Evolutionary conservation across 2,113 vertebrate species (phyloP).

Genomic region (Sardina pilchardus): DNA sequence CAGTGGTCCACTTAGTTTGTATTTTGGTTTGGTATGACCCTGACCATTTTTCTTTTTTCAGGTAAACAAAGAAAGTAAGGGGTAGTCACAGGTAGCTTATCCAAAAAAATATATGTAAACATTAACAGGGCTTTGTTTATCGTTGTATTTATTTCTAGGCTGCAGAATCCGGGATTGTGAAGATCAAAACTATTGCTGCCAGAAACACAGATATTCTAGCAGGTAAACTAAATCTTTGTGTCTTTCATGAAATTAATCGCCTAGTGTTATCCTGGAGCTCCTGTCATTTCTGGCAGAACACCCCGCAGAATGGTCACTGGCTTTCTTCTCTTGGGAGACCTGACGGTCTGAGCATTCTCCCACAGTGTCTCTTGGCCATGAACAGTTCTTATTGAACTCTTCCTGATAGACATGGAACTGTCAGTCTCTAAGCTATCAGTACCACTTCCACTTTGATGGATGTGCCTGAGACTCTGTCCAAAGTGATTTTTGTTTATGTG

Average conservation of each 20-base stretch:
- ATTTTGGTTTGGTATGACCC: not conserved
- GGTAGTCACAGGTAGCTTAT: not conserved
- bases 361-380: not conserved
- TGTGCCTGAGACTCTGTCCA: not conserved
- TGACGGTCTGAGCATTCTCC: not conserved
- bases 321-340: not conserved
- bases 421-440: not conserved
- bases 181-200: constrained; percentile 98
- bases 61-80: not conserved
- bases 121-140: not conserved
- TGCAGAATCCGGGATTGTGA: constrained; percentile 98
- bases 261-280: not conserved
- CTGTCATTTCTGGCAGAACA: not conserved
- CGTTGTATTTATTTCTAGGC: constrained; percentile 74
- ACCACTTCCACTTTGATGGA: not conserved
- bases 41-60: not conserved
- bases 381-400: not conserved
- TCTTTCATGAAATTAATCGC: not conserved
- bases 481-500: not conserved
- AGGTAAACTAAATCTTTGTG: constrained; percentile 73
- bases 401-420: not conserved
- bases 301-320: not conserved
- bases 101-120: no score
- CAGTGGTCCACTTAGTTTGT: not conserved
- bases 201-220: constrained; percentile 90